Base-by-base conservation (phyloP, 1,140 invertebrate species). In the Mamestra configurata region DNA sequence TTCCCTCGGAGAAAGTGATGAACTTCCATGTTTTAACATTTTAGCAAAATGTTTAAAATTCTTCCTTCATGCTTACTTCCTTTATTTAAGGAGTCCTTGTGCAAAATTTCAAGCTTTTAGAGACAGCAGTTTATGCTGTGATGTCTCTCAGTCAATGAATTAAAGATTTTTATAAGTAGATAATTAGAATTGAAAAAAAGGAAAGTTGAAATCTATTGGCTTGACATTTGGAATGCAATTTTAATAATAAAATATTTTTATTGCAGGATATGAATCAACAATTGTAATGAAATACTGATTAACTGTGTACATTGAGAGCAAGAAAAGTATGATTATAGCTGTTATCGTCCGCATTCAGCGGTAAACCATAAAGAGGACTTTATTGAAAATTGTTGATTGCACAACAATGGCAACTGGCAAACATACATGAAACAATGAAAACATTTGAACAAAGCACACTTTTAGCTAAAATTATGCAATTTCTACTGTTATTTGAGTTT, bases 341-440 rank as follows among this genome's bases (percentile, higher is more conserved):
- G 86, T 92, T 93, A 92, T 93, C 88, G 81, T 80, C 84, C 86
- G 77, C 85, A 78, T 88, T 80, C 85, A 88, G 71, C 76, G 80
- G 84, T 81, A 89, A 90, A 87, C 89, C 88, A 90, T 91, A 93
- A 90, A 94, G 85, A 81, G 87, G 85, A 90, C 86, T 93, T 92
- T 93, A 94, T 93, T 93, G 92, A 91, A 92, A 92, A 90, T 88
- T 89, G 68, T 91, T 92, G 90, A 93, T 94, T 94, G 87, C 92
- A 92, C 89, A 94, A 93, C 92, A 93, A 92, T 93, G 86, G 86
- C 79, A 79, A 89, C 86, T 82, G 81, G 87, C 85, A 90, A 88
- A 89, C 87, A 89, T 64, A 82, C 81, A 85, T 85, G 79, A 86
- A 91, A 92, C 89, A 90, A 92, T 90, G 88, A 87, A 86, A 89